These are phyloP conservation scores for Pachypanchax playfairii DNA, from an alignment of 2,113 vertebrate genomes.

Conservation along the genomic window DNA sequence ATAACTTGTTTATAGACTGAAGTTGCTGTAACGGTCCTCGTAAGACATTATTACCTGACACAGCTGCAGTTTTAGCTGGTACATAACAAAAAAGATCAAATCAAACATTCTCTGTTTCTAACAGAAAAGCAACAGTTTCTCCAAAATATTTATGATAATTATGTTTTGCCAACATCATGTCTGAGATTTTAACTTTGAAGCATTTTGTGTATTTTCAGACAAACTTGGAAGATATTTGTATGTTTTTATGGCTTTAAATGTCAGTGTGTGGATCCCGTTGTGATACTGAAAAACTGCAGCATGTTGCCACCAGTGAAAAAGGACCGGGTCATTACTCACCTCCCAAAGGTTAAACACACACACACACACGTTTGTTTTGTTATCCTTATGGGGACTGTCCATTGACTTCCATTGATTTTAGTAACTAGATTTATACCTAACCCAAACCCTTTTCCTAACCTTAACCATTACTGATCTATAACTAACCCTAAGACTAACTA, in stretches of 20 bases:
- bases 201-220: constrained; percentile 10
- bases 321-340: constrained; percentile 87
- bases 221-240: background rate
- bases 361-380: background rate
- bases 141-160: background rate
- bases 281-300: constrained; percentile 32
- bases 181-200: background rate
- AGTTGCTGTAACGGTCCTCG: background rate
- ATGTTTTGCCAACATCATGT: background rate
- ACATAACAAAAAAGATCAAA: too few species aligned
- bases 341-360: constrained; percentile 82
- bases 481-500: too few species aligned
- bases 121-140: background rate
- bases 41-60: background rate
- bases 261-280: constrained; percentile 16
- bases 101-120: background rate
- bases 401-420: too few species aligned
- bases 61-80: background rate
- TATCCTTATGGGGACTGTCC: too few species aligned
- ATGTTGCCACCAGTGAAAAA: constrained; percentile 89
- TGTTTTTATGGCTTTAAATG: background rate
- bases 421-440: too few species aligned
- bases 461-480: too few species aligned
- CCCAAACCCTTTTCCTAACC: too few species aligned
- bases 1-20: background rate